Percentiles rank a stretch among this genome's conserved stretches.
phyloP scores from a whole-genome alignment of 2,113 vertebrate genomes.

The Elephantulus edwardii region DNA sequence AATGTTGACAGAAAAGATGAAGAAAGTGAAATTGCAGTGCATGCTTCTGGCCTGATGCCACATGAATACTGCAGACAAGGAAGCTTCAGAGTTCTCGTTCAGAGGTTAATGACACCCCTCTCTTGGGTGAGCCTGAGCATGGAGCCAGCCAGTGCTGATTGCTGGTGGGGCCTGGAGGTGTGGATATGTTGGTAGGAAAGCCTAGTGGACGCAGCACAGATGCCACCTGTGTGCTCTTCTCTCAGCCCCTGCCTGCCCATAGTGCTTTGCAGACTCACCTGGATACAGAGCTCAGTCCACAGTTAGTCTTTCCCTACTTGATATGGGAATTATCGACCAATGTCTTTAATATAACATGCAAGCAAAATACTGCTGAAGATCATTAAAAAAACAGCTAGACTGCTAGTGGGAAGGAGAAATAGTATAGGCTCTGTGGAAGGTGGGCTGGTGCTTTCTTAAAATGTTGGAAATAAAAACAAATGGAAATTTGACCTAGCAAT shows the following conservation, averaged over 20 bases:
- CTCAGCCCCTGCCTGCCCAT: fast-evolving
- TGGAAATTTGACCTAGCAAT: too few relatives aligned
- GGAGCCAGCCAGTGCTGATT: neutral
- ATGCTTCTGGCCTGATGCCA: neutral
- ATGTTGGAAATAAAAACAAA: too few relatives aligned
- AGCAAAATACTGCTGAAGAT: too few relatives aligned
- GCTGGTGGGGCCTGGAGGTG: neutral
- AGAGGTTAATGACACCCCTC: neutral
- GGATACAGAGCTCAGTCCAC: neutral
- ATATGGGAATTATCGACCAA: too few relatives aligned
- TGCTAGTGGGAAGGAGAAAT: too few relatives aligned
- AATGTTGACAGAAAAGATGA: neutral
- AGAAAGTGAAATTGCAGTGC: neutral
- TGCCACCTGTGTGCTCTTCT: fast-evolving
- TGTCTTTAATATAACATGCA: too few relatives aligned
- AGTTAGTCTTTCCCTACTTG: neutral
- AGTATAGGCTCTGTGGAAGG: too few relatives aligned
- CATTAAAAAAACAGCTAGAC: too few relatives aligned
- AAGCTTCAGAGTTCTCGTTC: neutral
- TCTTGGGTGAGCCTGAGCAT: neutral
- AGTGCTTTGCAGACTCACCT: neutral
- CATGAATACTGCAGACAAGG: neutral
- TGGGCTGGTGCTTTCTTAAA: too few relatives aligned
- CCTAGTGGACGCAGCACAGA: neutral
- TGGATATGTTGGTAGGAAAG: too few relatives aligned